These are phyloP conservation scores for Promerops cafer DNA, from an alignment of 2,113 vertebrate species.

Conservation along the genomic window DNA sequence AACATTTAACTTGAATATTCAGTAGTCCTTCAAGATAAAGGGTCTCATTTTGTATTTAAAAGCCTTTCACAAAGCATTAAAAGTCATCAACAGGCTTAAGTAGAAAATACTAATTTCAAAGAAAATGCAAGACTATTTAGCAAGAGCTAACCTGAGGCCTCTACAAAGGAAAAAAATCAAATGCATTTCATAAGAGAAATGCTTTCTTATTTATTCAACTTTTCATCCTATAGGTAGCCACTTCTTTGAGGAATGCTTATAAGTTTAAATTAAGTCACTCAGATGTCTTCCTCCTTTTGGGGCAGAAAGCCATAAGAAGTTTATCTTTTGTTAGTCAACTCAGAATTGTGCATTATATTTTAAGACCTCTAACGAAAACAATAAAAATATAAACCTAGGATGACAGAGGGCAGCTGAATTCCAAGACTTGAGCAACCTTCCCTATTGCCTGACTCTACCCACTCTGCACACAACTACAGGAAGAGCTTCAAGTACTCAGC, in stretches of 20 bases:
- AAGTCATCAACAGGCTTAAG: not conserved
- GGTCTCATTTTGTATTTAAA: conserved; percentile 4
- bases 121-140: not conserved
- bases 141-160: not conserved
- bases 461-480: not conserved
- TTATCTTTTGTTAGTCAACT: not conserved
- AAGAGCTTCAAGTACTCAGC: not conserved
- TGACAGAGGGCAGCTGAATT: not conserved
- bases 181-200: not conserved
- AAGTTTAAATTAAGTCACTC: not conserved
- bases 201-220: not conserved
- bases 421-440: not conserved
- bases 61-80: not conserved
- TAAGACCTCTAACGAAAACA: not conserved
- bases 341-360: not conserved
- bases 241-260: not conserved
- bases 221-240: not conserved
- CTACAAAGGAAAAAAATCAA: not conserved
- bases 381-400: not conserved
- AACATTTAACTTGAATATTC: not conserved
- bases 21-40: not conserved
- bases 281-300: not conserved
- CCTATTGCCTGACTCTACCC: not conserved
- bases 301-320: not conserved
- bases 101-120: not conserved